phyloP scores from a whole-genome alignment of 2,113 vertebrate genomes.

The Hemichromis elongatus region DNA sequence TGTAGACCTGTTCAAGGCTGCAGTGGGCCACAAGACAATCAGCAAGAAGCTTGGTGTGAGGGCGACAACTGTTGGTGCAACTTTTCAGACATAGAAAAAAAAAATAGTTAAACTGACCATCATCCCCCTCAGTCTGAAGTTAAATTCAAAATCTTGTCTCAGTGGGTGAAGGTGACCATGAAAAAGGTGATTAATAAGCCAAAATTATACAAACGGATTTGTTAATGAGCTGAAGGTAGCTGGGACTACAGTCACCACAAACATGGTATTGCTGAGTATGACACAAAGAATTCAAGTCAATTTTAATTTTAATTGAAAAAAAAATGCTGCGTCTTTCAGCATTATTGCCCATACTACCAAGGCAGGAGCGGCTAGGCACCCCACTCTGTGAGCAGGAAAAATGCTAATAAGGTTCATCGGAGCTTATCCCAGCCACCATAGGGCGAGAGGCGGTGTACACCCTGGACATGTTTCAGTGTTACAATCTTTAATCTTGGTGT shows the following conservation, averaged over 20 bases:
- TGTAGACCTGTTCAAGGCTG: not conserved
- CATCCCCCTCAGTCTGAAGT: not conserved
- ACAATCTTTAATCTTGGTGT: not conserved
- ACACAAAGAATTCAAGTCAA: not conserved
- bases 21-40: not conserved
- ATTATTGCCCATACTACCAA: not conserved
- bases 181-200: not conserved
- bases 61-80: not conserved
- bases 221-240: not conserved
- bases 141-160: not conserved
- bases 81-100: not conserved
- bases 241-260: not conserved
- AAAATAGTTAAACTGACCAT: not conserved
- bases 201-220: not conserved
- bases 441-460: not conserved
- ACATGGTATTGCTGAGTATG: not conserved
- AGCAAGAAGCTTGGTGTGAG: not conserved
- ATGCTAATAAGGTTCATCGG: not conserved
- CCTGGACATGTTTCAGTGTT: not conserved
- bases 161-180: not conserved
- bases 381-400: not conserved
- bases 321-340: no score
- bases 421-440: not conserved
- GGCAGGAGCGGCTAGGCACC: not conserved
- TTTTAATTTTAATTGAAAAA: no score